These are phyloP conservation scores for Beaufortia kweichowensis DNA, from an alignment of 2,113 vertebrate genomes.

Conservation along the genomic window DNA sequence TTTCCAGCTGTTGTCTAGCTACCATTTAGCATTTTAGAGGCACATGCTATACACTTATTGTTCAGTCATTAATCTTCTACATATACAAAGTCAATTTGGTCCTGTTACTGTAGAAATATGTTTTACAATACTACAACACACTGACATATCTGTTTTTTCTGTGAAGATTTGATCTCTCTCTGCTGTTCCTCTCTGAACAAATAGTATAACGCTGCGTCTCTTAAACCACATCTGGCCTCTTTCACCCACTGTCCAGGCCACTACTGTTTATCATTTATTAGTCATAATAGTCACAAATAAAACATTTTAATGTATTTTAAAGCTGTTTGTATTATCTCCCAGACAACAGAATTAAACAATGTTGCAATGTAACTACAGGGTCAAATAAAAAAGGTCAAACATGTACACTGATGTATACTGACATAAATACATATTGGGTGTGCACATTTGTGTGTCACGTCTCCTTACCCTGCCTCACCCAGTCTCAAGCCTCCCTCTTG, in stretches of 20 bases:
- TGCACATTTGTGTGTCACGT: neutral
- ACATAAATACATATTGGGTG: neutral
- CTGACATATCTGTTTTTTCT: too few relatives aligned
- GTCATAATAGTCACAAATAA: constrained; percentile 18
- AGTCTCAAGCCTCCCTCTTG: too few relatives aligned
- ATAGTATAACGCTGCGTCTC: neutral
- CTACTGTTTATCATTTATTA: constrained; percentile 26
- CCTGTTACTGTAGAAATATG: too few relatives aligned
- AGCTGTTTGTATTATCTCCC: constrained; percentile 2
- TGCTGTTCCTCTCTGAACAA: neutral
- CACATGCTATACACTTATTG: too few relatives aligned
- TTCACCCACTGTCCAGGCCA: neutral
- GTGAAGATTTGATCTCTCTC: neutral
- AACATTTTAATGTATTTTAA: constrained; percentile 11
- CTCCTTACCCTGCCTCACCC: too few relatives aligned
- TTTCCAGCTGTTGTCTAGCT: too few relatives aligned
- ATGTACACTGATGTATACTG: neutral
- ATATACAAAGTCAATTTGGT: too few relatives aligned
- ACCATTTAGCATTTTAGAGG: too few relatives aligned
- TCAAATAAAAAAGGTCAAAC: neutral
- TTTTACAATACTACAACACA: too few relatives aligned
- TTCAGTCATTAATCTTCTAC: too few relatives aligned
- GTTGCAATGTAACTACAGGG: neutral
- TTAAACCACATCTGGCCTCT: constrained; percentile 28
- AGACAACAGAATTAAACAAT: constrained; percentile 32